These are phyloP conservation scores for Brenthis ino DNA, from an alignment of 2,888 invertebrate genomes.

Conservation along the genomic window DNA sequence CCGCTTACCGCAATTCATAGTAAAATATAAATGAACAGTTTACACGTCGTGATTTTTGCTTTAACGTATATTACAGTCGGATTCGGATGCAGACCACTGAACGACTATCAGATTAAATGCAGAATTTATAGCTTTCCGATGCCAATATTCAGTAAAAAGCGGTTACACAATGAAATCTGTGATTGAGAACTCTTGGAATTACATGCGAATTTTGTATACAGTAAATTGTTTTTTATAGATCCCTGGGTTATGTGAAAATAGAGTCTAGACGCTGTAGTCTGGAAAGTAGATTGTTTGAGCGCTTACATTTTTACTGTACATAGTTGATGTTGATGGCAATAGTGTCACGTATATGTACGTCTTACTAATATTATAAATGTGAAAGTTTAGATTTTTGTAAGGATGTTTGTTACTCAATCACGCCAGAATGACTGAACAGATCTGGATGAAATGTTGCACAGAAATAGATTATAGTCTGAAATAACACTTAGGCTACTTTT, in stretches of 20 bases:
- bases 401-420: too few relatives aligned
- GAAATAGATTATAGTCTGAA: too few relatives aligned
- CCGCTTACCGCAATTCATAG: conserved; percentile 11
- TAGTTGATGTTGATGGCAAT: neutral
- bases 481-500: too few relatives aligned
- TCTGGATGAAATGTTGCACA: too few relatives aligned
- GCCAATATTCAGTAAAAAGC: conserved; percentile 36
- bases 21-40: conserved; percentile 24
- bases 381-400: too few relatives aligned
- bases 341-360: neutral
- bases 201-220: neutral
- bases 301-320: neutral
- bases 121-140: conserved; percentile 41
- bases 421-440: too few relatives aligned
- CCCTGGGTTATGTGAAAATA: neutral
- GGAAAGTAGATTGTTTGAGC: neutral
- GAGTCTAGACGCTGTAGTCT: conserved; percentile 11
- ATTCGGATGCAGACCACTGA: conserved; percentile 31
- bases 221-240: conserved; percentile 10
- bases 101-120: conserved; percentile 39
- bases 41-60: conserved; percentile 35
- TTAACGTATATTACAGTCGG: conserved; percentile 21
- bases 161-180: conserved; percentile 27
- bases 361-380: too few relatives aligned
- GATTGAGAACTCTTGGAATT: conserved; percentile 14